phyloP scores from a whole-genome alignment of 2,113 vertebrate genomes.

The Cromileptes altivelis region DNA sequence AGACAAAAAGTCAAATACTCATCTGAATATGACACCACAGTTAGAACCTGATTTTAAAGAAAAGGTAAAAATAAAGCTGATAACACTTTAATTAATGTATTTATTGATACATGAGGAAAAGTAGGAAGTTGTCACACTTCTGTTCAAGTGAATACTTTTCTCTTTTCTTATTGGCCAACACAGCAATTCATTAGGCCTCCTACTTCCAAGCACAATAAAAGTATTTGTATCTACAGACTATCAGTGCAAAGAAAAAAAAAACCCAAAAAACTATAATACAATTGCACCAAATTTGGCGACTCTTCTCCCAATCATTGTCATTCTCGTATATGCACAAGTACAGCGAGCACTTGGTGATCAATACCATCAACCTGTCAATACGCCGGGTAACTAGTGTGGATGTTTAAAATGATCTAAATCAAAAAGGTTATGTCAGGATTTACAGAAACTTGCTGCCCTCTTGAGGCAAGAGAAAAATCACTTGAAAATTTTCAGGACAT shows the following conservation, averaged over 20 bases:
- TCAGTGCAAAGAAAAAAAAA: slow-evolving; percentile 45
- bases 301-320: slow-evolving; percentile 18
- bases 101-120: slow-evolving; percentile 54
- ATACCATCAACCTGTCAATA: slow-evolving; percentile 30
- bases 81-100: slow-evolving; percentile 28
- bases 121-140: slow-evolving; percentile 13
- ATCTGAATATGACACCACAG: not conserved
- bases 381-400: slow-evolving; percentile 9
- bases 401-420: not conserved
- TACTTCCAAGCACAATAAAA: slow-evolving; percentile 18
- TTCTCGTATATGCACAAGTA: slow-evolving; percentile 19
- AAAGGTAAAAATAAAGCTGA: not conserved
- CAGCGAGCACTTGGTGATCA: slow-evolving; percentile 45
- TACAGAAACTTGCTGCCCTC: slow-evolving; percentile 39
- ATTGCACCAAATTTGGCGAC: slow-evolving; percentile 1
- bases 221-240: slow-evolving; percentile 27
- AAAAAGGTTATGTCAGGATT: not conserved
- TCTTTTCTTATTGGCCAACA: not conserved
- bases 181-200: not conserved
- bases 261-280: not conserved
- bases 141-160: not conserved
- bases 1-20: not conserved
- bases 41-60: not conserved
- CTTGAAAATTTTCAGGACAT: slow-evolving; percentile 29
- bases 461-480: slow-evolving; percentile 16